Conservation (phyloP, 2,888 invertebrate species). For the Ormyrus rosae region DNA sequence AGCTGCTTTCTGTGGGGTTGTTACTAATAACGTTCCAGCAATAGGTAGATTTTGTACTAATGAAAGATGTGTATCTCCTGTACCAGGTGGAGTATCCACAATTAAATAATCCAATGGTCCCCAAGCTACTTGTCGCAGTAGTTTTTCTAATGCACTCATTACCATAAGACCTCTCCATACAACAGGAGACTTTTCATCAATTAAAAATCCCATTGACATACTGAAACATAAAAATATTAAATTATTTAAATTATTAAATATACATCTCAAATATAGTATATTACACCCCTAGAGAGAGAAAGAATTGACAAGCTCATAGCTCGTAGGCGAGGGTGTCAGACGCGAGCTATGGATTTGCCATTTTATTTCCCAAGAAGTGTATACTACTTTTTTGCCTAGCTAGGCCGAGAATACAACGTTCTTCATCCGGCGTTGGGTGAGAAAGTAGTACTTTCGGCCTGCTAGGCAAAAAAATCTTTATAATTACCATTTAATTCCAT, state of each 20-base stretch:
- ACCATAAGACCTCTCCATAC: constrained; percentile 98
- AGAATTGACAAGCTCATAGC: no score
- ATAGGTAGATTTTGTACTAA: constrained; percentile 92
- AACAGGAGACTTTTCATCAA: constrained; percentile 89
- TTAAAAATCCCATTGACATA: constrained; percentile 96
- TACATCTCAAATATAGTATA: neutral
- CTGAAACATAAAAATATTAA: constrained; percentile 74
- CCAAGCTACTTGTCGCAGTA: constrained; percentile 93
- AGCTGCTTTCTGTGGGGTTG: constrained; percentile 94
- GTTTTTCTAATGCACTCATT: constrained; percentile 93
- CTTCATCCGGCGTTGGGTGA: neutral
- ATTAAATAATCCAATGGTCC: constrained; percentile 90
- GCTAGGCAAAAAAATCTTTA: constrained; percentile 8
- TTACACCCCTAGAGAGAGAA: neutral
- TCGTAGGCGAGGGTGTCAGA: no score
- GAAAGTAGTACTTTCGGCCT: neutral
- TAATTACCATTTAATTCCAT: constrained; percentile 92
- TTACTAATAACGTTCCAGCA: constrained; percentile 91
- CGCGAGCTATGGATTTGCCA: no score
- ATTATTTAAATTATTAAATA: neutral
- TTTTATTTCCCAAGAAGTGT: no score
- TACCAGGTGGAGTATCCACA: constrained; percentile 97
- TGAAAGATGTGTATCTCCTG: constrained; percentile 96
- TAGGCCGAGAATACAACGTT: no score
- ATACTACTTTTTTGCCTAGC: no score